Base-by-base conservation (phyloP, 1,140 invertebrate genomes). In the Drosophila teissieri region DNA sequence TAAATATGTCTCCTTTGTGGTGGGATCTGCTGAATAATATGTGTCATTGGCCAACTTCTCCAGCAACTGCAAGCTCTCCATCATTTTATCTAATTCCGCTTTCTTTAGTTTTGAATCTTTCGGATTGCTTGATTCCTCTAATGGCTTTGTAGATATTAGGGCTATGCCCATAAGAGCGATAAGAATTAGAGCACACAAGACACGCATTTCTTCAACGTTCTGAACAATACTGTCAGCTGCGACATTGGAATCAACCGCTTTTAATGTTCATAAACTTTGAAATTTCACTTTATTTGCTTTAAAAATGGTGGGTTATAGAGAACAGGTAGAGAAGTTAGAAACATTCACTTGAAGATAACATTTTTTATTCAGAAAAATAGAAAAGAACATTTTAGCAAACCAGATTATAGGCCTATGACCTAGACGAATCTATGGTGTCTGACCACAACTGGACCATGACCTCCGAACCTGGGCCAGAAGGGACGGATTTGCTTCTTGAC, bases 131-230 rank as follows among this genome's bases (percentile, higher is more conserved):
- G 19, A 17, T 12, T 45, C 37, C 0, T 56, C n/a, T 2, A 49
- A 12, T 2, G 34, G 15, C 19, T 62, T 44, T 3, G 58, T 14
- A n/a, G 37, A 17, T 11, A 22, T 49, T 8, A 39, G 22, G 19
- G 37, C 15, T 31, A 52, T 11, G 5, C 22, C 40, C 12, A 60
- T 78, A 14, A 34, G 61, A 11, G 27, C 15, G 19, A 86, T 7
- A 8, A 86, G 7, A 36, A 19, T 42, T 17, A 64, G 7, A 17
- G 73, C 14, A 46, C 36, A 37, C n/a, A 73, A 11, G 2, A 27
- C 45, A 19, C 82, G 73, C 81, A 86, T 86, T 62, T 42, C 63
- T 6, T 37, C 34, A 15, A 61, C 57, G 69, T 31, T 73, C 45
- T 2, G 53, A 60, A 14, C 8, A 55, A 74, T 34, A 86, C 81